Conservation (phyloP, 1,140 invertebrate species). For the Sinella curviseta region DNA sequence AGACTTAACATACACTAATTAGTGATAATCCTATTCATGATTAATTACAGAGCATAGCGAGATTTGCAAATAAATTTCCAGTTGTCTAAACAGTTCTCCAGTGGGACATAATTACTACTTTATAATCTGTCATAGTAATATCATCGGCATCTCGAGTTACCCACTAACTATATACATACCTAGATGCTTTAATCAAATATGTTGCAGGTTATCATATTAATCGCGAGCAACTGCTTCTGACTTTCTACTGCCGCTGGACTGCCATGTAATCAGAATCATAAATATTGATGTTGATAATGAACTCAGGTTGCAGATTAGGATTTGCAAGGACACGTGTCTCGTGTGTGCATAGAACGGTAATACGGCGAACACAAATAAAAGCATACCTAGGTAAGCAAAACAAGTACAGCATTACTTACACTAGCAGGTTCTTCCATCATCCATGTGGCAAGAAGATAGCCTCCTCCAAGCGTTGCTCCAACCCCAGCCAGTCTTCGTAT, state of each 20-base stretch:
- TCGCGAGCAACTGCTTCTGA: no score
- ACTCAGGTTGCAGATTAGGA: neutral
- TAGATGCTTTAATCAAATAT: no score
- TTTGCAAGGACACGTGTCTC: neutral
- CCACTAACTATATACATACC: no score
- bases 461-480: conserved; percentile 23
- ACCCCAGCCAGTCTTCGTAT: conserved; percentile 12
- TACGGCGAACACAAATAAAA: neutral
- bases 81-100: no score
- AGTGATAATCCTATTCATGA: no score
- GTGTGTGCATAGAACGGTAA: neutral
- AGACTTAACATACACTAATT: no score
- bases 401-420: conserved; percentile 18
- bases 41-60: no score
- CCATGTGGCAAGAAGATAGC: conserved; percentile 26
- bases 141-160: no score
- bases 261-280: neutral
- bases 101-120: no score
- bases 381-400: neutral
- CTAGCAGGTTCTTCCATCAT: conserved; percentile 27
- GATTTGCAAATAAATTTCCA: no score
- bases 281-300: neutral
- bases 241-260: neutral
- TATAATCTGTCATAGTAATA: no score
- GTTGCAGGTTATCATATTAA: no score